Percentiles rank a stretch among this genome's conserved stretches.
These are phyloP conservation scores for Falco columbarius DNA, from an alignment of 2,797 vertebrate genomes.

Conservation along the genomic window DNA sequence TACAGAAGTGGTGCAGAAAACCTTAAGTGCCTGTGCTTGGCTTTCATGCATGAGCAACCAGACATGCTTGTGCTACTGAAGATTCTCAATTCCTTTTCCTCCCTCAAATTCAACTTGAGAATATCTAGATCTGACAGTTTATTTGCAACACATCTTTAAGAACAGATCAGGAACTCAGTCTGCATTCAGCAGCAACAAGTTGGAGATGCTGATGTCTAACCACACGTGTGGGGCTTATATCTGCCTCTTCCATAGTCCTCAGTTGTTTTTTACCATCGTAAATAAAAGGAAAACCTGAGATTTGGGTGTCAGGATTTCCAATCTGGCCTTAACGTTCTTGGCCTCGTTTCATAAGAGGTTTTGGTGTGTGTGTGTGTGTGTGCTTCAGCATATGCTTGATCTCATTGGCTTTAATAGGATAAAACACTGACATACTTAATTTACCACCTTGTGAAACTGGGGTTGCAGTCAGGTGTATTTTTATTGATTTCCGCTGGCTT, in stretches of 20 bases:
- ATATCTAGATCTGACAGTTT: not conserved
- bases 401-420: not conserved
- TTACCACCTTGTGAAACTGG: not conserved
- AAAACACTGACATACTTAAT: not conserved
- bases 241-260: not conserved
- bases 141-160: not conserved
- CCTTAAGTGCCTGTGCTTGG: not conserved
- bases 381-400: not conserved
- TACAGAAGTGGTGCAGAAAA: not conserved
- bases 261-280: not conserved
- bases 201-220: not conserved
- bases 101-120: not conserved
- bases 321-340: not conserved
- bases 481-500: not conserved
- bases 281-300: not conserved
- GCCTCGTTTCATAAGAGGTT: not conserved
- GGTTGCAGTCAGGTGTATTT: not conserved
- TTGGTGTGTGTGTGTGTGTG: not conserved
- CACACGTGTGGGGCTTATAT: not conserved
- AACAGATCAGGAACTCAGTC: not conserved
- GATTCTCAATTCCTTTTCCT: not conserved
- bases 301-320: not conserved
- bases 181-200: not conserved
- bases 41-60: not conserved
- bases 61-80: not conserved